Conservation (phyloP, 2,113 vertebrate genomes). For the Eubucco bourcierii region DNA sequence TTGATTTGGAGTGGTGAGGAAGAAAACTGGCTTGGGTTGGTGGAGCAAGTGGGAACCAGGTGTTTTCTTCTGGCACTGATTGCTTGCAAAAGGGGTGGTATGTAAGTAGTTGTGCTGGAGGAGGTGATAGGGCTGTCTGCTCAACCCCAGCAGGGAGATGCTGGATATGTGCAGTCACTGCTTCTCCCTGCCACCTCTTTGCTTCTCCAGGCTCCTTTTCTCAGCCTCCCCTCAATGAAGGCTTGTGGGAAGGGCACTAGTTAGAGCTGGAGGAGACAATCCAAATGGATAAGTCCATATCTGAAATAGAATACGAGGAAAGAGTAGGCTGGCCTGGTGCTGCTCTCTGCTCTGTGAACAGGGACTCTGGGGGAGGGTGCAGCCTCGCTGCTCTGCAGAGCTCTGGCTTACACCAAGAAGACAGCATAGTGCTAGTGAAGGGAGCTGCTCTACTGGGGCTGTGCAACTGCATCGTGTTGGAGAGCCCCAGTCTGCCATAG, state of each 20-base stretch:
- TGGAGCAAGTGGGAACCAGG: rapidly evolving
- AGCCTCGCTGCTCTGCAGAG: background rate
- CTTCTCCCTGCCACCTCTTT: background rate
- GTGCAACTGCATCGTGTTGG: background rate
- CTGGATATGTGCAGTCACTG: background rate
- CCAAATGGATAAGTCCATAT: background rate
- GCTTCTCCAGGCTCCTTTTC: background rate
- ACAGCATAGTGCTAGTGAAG: background rate
- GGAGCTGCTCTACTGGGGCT: background rate
- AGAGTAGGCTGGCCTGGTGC: background rate
- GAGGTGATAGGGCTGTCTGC: background rate
- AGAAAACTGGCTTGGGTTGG: background rate
- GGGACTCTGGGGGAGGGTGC: background rate
- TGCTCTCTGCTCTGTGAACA: background rate
- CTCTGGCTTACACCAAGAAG: background rate
- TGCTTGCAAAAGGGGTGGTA: rapidly evolving
- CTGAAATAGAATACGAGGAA: background rate
- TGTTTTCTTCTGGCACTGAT: background rate
- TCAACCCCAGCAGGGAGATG: background rate
- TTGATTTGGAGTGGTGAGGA: background rate
- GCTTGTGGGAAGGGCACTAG: background rate
- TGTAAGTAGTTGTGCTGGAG: background rate
- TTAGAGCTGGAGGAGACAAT: background rate
- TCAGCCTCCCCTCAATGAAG: background rate
- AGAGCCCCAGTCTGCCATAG: background rate